These are phyloP conservation scores for Dryadula phaetusa DNA, from an alignment of 2,888 invertebrate species.

Conservation along the genomic window DNA sequence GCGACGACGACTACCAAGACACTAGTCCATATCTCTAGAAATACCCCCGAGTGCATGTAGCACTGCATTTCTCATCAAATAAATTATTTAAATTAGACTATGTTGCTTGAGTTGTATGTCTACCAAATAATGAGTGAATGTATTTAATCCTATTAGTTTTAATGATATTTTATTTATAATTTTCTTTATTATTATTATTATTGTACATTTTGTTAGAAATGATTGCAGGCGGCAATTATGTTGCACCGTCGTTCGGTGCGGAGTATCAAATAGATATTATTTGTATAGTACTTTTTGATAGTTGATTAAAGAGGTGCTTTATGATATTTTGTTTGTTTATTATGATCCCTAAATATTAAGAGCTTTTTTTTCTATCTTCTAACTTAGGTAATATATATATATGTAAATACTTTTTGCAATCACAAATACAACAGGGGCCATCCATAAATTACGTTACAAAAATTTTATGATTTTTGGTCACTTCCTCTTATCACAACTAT, in stretches of 20 bases:
- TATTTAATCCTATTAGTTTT: constrained; percentile 80
- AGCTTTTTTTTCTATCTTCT: no score
- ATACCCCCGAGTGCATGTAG: constrained; percentile 46
- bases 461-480: no score
- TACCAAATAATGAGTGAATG: constrained; percentile 71
- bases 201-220: constrained; percentile 63
- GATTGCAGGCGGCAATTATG: constrained; percentile 62
- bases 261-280: constrained; percentile 71
- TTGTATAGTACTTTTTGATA: constrained; percentile 77
- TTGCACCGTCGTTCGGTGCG: constrained; percentile 70
- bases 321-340: constrained; percentile 55
- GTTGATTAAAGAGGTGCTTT: constrained; percentile 82
- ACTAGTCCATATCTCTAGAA: constrained; percentile 76
- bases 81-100: constrained; percentile 57
- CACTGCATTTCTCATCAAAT: constrained; percentile 46
- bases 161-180: constrained; percentile 68
- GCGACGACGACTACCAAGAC: constrained; percentile 79
- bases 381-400: no score
- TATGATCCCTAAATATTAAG: constrained; percentile 5
- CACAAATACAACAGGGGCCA: no score
- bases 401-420: no score
- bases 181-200: constrained; percentile 52
- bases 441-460: no score
- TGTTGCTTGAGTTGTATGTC: constrained; percentile 64
- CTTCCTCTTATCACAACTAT: no score